These are phyloP conservation scores for Ursus arctos DNA, from an alignment of 2,113 vertebrate species.

Conservation along the genomic window DNA sequence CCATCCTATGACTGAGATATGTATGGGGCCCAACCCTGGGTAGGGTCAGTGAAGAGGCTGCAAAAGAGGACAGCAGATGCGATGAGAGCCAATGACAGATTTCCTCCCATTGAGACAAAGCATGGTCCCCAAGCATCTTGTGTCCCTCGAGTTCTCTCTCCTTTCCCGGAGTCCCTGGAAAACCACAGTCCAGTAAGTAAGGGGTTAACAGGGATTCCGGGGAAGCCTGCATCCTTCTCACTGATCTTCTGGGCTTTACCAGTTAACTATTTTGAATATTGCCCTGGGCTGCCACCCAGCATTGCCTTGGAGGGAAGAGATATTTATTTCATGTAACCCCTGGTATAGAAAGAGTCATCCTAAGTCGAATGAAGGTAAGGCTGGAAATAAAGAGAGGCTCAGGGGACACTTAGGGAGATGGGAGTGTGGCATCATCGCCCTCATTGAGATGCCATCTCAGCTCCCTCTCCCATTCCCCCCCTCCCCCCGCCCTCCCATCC, in stretches of 20 bases:
- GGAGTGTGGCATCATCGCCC: neutral
- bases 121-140: accelerated
- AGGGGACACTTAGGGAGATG: neutral
- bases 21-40: neutral
- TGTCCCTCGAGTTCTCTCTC: neutral
- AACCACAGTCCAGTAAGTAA: neutral
- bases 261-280: neutral
- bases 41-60: neutral
- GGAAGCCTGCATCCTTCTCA: too few species aligned
- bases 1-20: neutral
- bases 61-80: neutral
- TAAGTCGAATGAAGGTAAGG: neutral
- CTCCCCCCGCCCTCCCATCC: neutral
- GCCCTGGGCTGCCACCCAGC: neutral
- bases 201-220: neutral
- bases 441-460: neutral
- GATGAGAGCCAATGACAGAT: neutral
- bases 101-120: neutral
- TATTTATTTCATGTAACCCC: neutral
- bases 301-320: neutral
- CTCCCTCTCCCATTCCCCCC: neutral
- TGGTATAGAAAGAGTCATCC: too few species aligned
- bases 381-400: neutral
- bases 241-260: accelerated
- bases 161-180: neutral